Evolutionary conservation across 2,797 vertebrate species (phyloP), one percentile per base, ranked within the genome.

Genomic region (Gila robusta): DNA sequence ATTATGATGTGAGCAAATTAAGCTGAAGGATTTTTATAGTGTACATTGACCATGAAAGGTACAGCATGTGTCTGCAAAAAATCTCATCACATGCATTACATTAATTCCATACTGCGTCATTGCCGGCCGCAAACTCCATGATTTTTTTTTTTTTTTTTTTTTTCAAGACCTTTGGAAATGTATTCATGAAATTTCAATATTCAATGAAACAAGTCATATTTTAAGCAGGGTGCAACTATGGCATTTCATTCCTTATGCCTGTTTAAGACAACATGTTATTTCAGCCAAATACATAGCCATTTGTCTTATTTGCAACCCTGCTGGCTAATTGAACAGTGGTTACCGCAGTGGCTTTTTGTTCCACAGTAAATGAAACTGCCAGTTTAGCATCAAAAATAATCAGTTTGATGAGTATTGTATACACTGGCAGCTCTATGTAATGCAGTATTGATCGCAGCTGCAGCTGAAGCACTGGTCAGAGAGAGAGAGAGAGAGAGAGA

Each of bases 161-260:
- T 93, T 91, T 67, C 70, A 79, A 88, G 87, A 91, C 89, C 91
- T 90, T 81, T 90, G 92, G 93, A 95, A 96, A 96, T 96, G 94
- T 96, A 96, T 96, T 96, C 94, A 96, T 96, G 94, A 96, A 96
- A 95, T 96, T 94, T 95, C 95, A 95, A 95, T 95, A 94, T 96
- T 94, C 94, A 91, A 94, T 92, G 89, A 94, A 95, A 93, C 90
- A 93, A 95, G 94, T 92, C 92, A 96, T 96, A 94, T 95, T 96
- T 95, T 95, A 94, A 95, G 87, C 93, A 94, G 90, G 92, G 92
- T 92, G 91, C 90, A 91, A 94, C 91, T 86, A 89, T 94, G 94
- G 95, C 94, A 94, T 91, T 79, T 92, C 90, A 94, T 96, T 94
- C 91, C 91, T 96, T 94, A 95, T 93, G 91, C 86, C 79, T 92